Conservation (phyloP, 2,888 invertebrate species). For the Torymus aiolomorphi region DNA sequence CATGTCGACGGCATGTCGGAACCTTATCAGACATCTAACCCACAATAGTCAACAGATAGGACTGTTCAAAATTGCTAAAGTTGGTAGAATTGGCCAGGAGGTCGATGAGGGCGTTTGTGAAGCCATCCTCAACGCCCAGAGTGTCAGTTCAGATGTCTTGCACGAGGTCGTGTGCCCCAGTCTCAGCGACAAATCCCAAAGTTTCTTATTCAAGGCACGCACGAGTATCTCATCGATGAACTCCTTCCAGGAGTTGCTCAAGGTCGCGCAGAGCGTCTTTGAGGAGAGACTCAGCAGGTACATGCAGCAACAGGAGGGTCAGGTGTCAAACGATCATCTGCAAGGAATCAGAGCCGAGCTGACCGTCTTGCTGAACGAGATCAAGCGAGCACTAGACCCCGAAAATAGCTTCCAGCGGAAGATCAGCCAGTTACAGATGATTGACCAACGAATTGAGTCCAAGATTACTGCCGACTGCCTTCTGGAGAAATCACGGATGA, state of each 20-base stretch:
- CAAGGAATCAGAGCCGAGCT: too few species aligned
- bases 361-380: too few species aligned
- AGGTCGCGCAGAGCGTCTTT: not conserved
- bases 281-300: not conserved
- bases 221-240: not conserved
- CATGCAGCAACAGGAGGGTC: too few species aligned
- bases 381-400: not conserved
- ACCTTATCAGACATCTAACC: constrained; percentile 5
- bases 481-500: not conserved
- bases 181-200: constrained; percentile 6
- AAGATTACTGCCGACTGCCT: too few species aligned
- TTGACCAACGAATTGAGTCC: not conserved
- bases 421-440: too few species aligned
- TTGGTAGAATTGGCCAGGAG: not conserved
- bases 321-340: not conserved
- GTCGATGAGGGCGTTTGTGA: not conserved
- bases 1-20: not conserved
- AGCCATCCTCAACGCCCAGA: not conserved
- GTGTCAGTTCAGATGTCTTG: not conserved
- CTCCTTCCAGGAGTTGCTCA: not conserved
- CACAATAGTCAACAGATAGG: constrained; percentile 19
- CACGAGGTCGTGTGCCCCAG: not conserved
- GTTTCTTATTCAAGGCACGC: not conserved
- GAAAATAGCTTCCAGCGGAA: too few species aligned
- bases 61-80: constrained; percentile 11